Evolutionary conservation across 30 jellyfish, hydroid and myxozoan species (phyloP), one percentile per base, ranked within the genome.

Genomic region (Turritopsis dohrnii): DNA sequence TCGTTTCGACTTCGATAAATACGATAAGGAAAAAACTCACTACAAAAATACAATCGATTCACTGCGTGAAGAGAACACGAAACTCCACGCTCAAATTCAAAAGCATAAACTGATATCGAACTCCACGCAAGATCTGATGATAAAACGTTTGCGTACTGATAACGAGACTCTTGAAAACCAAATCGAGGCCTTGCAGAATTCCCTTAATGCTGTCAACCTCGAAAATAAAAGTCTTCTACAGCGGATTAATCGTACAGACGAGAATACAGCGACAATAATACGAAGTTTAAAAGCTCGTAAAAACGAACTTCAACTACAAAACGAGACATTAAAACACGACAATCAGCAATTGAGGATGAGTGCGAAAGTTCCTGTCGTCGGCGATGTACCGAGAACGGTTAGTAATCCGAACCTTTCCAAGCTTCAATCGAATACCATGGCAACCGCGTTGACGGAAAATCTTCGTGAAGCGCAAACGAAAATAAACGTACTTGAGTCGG

Each of bases 251-350:
- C 84, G 75, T 20, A 8, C 74, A 13, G 96, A 93, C 23, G 98
- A 93, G 28, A 41, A 74, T 13, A 77, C 84, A 53, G 93, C 95
- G 26, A 87, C 71, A 25, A 75, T 80, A 17, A 79, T 88, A 71
- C 83, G 96, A 74, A 88, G 96, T 72, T 79, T 93, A 75, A 93
- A 93, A 82, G 96, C 96, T 26, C 76, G 96, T 80, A 92, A 90
- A 60, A 90, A 80, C 77, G 96, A 86, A 69, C 84, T 87, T 52
- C 97, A 90, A 75, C 72, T 86, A 53, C 84, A 65, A 76, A 80
- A 83, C 7, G 85, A 83, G 1, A 79, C 75, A 3, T 54, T 85
- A 19, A 85, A 86, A 72, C 96, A 87, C 53, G 94, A 87, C 30
- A 79, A 85, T 65, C 95, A 88, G 86, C 53, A 52, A 71, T 22